Evolutionary conservation across 1,140 invertebrate genomes (phyloP).

Genomic region (Leptinotarsa undecemlineata): DNA sequence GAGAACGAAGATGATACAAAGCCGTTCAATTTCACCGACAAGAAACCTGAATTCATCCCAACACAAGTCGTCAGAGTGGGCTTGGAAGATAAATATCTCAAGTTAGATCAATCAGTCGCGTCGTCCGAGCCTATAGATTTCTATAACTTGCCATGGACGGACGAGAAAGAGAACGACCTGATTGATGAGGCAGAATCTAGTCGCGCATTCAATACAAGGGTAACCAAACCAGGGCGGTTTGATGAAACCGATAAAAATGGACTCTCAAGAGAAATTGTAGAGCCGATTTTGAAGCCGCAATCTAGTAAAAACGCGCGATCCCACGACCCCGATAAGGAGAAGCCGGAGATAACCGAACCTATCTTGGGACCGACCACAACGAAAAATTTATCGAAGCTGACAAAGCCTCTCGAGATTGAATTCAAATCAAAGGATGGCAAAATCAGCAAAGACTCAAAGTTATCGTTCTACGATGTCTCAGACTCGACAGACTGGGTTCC

Average conservation of each 20-base stretch:
- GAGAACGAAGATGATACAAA: constrained; percentile 32
- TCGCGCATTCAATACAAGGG: constrained; percentile 64
- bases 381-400: constrained; percentile 46
- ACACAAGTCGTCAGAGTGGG: constrained; percentile 54
- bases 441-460: not conserved
- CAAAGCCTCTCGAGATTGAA: not conserved
- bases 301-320: constrained; percentile 59
- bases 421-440: not conserved
- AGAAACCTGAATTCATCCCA: constrained; percentile 42
- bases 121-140: constrained; percentile 57
- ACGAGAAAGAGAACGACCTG: constrained; percentile 58
- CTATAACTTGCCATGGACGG: constrained; percentile 57
- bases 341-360: constrained; percentile 72
- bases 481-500: constrained; percentile 39
- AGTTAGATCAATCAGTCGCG: constrained; percentile 38
- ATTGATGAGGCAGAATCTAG: constrained; percentile 61
- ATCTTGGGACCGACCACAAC: constrained; percentile 66
- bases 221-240: constrained; percentile 50
- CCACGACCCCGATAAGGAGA: constrained; percentile 54
- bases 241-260: constrained; percentile 34
- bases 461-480: not conserved
- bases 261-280: constrained; percentile 54
- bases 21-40: not conserved
- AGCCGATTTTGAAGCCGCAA: constrained; percentile 56
- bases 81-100: constrained; percentile 43